Evolutionary conservation across 2,888 invertebrate genomes (phyloP), one percentile per base, ranked within the genome.

Genomic region (Drosophila paramelanica): DNA sequence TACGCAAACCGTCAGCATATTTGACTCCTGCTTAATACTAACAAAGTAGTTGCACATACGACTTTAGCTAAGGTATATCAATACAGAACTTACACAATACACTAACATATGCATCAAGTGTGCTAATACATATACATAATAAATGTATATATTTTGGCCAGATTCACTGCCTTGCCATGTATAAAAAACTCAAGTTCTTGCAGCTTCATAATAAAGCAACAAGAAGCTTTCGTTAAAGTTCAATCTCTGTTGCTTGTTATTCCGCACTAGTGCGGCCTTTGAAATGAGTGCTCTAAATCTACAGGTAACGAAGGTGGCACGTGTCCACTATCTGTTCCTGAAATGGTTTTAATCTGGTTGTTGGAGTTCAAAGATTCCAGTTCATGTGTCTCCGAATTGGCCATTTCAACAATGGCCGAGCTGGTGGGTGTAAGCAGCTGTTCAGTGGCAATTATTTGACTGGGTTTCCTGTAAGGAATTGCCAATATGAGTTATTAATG

Each of bases 311-410:
- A 59, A 10, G 81, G 67, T 33, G 80, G 59, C 5, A 86, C 78
- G 59, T 91, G 89, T 11, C 83, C 84, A 59, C 86, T 88, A 56
- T 92, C 91, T 2, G 80, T 76, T 20, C 91, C 91, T 6, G 91
- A 91, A 68, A 92, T 91, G 1, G 92, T 91, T 86, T 92, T 93
- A 10, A 92, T 91, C 27, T 91, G 66, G 36, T 91, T 92, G 73
- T 90, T 92, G 7, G 92, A 92, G 49, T 91, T 92, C 3, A 92
- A 72, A 0, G 92, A 92, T 70, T 92, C 92, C 25, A 92, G 70
- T 66, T 92, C 92, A 73, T 93, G 92, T 11, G 92, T 91, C 80
- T 92, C 92, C 3, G 93, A 92, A 67, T 90, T 91, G 5, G 91
- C 88, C 79, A 92, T 73, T 70, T 93, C 92, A 11, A 92, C 93